A percentile compares a stretch with the other conserved stretches of the same genome.
Evolutionary conservation across 2,888 invertebrate species (phyloP).

Genomic region (Apodemia duryi): DNA sequence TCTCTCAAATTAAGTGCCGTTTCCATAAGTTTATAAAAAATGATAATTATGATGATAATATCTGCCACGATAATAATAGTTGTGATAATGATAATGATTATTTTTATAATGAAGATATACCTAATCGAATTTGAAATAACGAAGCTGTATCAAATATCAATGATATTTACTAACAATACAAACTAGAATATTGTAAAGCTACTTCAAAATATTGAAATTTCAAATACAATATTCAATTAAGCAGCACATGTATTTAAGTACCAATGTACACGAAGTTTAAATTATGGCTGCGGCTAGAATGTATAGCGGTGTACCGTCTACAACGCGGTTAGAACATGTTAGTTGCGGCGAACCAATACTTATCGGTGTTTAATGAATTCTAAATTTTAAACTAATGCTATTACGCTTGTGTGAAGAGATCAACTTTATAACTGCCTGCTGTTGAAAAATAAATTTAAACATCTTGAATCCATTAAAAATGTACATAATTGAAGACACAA

Average conservation of each 20-base stretch:
- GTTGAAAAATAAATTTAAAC: neutral
- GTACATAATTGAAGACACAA: neutral
- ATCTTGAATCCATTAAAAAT: neutral
- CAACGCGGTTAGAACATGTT: neutral
- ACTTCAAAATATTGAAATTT: conserved; percentile 4
- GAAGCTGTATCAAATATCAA: no score
- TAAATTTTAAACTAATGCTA: neutral
- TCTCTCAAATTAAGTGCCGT: no score
- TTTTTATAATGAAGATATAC: no score
- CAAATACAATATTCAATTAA: conserved; percentile 6
- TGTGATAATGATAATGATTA: no score
- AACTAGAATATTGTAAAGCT: neutral
- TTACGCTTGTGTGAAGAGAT: no score
- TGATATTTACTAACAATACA: neutral
- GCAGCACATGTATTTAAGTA: neutral
- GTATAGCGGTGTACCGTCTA: neutral
- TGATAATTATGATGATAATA: no score
- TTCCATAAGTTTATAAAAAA: no score
- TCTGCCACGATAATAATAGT: no score
- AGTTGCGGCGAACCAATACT: neutral
- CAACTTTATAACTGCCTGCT: no score
- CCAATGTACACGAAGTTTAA: neutral
- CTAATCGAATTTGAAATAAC: no score
- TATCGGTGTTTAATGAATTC: neutral
- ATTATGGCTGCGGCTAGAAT: conserved; percentile 1